Evolutionary conservation across 23 tunicate genomes (phyloP).

Genomic region (Ascidia mentula): DNA sequence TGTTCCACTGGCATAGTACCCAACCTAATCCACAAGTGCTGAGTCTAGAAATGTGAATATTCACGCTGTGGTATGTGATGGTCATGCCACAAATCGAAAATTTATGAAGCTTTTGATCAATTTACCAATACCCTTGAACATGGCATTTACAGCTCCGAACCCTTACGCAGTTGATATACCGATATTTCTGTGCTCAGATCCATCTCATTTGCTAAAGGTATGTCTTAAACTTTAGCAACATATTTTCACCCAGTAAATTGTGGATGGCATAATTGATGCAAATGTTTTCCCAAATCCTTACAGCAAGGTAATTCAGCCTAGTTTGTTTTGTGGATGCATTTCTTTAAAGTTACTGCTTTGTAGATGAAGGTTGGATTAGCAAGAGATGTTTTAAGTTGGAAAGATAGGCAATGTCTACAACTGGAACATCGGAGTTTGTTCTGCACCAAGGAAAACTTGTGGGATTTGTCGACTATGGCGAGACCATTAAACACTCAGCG

Average conservation of each 20-base stretch:
- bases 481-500: no score
- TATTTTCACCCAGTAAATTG: no score
- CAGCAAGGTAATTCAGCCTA: neutral
- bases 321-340: no score
- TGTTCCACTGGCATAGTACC: conserved; percentile 23
- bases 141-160: neutral
- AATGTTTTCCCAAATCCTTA: neutral
- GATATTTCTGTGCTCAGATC: neutral
- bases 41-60: conserved; percentile 18
- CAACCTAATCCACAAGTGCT: conserved; percentile 23
- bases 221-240: no score
- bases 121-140: neutral
- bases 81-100: conserved; percentile 21
- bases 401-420: neutral
- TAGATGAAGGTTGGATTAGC: neutral
- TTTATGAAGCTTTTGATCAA: conserved; percentile 36
- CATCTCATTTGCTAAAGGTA: neutral
- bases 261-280: neutral
- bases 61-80: conserved; percentile 26
- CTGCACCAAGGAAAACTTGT: no score
- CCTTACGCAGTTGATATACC: neutral
- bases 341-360: no score
- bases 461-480: no score
- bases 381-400: neutral
- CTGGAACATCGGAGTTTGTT: no score